A percentile compares a stretch with the other conserved stretches of the same genome.
Conservation (phyloP, 2,797 vertebrate genomes). For the Lepilemur septentrionalis region DNA sequence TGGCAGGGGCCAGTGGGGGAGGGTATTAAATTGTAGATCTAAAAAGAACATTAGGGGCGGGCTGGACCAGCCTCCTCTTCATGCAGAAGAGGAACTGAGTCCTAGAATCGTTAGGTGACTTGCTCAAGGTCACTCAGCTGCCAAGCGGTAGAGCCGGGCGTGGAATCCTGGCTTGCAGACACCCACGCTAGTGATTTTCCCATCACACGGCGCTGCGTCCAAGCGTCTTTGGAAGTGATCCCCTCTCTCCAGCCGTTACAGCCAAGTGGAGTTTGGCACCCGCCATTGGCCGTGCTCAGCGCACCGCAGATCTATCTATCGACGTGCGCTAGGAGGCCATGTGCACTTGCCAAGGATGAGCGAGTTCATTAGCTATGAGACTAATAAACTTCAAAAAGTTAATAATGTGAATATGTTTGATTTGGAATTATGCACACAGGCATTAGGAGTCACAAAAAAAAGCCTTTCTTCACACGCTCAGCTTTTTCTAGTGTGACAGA, state of each 20-base stretch:
- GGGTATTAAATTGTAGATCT: neutral
- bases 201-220: fast-evolving
- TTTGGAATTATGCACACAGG: constrained; percentile 87
- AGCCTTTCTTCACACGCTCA: constrained; percentile 53
- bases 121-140: neutral
- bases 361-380: constrained; percentile 88
- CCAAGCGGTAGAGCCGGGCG: neutral
- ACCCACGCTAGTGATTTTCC: neutral
- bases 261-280: constrained; percentile 83
- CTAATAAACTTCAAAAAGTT: constrained; percentile 91
- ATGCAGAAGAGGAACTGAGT: neutral
- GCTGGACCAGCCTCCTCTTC: neutral
- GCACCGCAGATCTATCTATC: constrained; percentile 84
- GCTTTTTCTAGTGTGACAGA: constrained; percentile 48
- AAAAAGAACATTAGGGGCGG: fast-evolving
- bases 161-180: neutral
- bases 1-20: fast-evolving
- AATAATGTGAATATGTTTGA: constrained; percentile 91
- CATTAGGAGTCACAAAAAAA: constrained; percentile 78
- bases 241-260: constrained; percentile 69
- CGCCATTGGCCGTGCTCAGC: constrained; percentile 80
- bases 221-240: constrained; percentile 71
- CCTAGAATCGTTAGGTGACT: neutral
- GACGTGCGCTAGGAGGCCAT: constrained; percentile 87
- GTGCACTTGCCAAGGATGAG: constrained; percentile 88